Percentiles rank a stretch among this genome's conserved stretches.
phyloP scores from a whole-genome alignment of 2,113 vertebrate genomes.

The Caretta caretta region DNA sequence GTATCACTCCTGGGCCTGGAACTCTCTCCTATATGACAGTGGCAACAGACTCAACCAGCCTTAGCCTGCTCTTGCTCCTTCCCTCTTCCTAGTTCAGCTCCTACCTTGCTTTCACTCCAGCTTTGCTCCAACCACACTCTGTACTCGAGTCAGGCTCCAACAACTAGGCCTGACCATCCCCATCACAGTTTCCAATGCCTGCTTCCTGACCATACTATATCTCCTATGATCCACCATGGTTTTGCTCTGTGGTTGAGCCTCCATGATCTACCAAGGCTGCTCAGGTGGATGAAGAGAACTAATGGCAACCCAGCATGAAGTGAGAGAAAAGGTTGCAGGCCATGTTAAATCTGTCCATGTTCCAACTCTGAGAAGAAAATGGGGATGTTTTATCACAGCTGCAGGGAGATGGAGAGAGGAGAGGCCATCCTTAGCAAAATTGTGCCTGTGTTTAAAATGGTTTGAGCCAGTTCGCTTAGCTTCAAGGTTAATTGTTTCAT shows the following conservation, averaged over 20 bases:
- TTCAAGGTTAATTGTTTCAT: not conserved
- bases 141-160: too few species aligned
- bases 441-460: not conserved
- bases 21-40: too few species aligned
- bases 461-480: not conserved
- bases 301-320: rapidly evolving
- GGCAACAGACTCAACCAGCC: too few species aligned
- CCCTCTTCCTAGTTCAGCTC: too few species aligned
- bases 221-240: not conserved
- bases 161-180: too few species aligned
- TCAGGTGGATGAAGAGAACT: rapidly evolving
- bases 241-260: not conserved
- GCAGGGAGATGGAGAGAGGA: not conserved
- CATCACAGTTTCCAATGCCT: not conserved
- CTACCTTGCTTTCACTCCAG: not conserved
- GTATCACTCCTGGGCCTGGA: too few species aligned
- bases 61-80: too few species aligned
- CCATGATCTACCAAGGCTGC: not conserved
- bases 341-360: not conserved
- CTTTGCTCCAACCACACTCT: not conserved
- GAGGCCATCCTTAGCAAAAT: not conserved
- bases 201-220: not conserved
- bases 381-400: too few species aligned
- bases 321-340: not conserved
- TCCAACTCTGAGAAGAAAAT: not conserved